Conservation (phyloP, 35 echinoderm and acorn worm species). For the Nesometra sesokonis region DNA sequence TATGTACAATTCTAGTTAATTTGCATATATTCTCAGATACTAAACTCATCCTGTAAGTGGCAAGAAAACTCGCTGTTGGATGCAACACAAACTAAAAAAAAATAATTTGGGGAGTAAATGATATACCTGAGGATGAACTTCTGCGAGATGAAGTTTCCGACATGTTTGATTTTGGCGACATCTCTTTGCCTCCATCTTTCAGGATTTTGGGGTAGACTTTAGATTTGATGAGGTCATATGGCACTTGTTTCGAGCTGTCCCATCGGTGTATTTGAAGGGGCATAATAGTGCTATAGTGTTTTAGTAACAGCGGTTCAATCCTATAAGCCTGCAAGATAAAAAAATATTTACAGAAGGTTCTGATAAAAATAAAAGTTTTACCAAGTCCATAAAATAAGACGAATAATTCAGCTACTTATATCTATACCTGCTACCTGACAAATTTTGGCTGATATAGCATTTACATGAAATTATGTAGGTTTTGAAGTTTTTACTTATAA, state of each 20-base stretch:
- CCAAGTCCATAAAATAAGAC: too few relatives aligned
- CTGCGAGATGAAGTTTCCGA: not conserved
- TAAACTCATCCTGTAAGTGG: too few relatives aligned
- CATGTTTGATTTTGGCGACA: not conserved
- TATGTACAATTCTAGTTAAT: too few relatives aligned
- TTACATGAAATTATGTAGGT: too few relatives aligned
- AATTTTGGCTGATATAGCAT: too few relatives aligned
- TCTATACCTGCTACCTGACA: too few relatives aligned
- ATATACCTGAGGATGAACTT: not conserved
- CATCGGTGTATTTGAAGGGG: conserved; percentile 47
- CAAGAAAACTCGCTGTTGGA: too few relatives aligned
- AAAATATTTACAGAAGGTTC: not conserved
- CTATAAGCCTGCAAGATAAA: conserved; percentile 61
- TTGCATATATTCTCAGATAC: not conserved
- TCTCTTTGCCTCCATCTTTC: conserved; percentile 1
- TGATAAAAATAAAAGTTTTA: too few relatives aligned
- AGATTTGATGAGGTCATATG: conserved; percentile 51
- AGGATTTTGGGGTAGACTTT: conserved; percentile 33
- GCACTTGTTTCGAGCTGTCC: conserved; percentile 27
- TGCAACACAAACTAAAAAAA: too few relatives aligned
- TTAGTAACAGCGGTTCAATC: conserved; percentile 91
- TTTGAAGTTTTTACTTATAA: too few relatives aligned
- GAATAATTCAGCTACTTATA: too few relatives aligned
- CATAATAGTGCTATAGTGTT: conserved; percentile 64
- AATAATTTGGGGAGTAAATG: too few relatives aligned